Evolutionary conservation across 2,113 vertebrate genomes (phyloP).

Genomic region (Microcebus lehilahytsara): DNA sequence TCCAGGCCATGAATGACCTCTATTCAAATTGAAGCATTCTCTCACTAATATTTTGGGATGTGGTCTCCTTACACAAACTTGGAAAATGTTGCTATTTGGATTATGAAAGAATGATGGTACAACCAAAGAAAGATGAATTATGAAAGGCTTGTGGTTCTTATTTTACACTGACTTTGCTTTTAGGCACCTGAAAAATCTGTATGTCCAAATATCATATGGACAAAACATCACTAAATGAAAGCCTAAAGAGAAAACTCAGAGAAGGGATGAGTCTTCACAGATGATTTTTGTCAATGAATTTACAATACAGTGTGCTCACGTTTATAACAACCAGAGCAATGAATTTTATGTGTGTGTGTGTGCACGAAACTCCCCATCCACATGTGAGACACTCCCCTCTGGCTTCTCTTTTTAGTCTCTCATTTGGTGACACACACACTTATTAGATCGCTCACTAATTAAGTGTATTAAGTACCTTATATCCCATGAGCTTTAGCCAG

Average conservation of each 20-base stretch:
- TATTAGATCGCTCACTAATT: neutral
- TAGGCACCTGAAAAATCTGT: neutral
- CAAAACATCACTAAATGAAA: neutral
- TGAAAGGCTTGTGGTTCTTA: neutral
- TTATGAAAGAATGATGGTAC: neutral
- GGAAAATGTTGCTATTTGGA: neutral
- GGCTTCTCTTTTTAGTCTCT: neutral
- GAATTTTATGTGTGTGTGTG: neutral
- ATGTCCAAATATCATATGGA: neutral
- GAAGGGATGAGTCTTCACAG: neutral
- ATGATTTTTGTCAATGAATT: neutral
- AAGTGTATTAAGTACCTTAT: neutral
- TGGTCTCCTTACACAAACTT: constrained; percentile 4
- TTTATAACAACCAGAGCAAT: neutral
- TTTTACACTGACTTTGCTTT: neutral
- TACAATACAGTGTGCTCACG: neutral
- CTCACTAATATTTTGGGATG: neutral
- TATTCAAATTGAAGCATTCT: neutral
- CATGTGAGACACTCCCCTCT: no score
- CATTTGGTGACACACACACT: neutral
- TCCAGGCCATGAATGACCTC: neutral
- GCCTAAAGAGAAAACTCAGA: neutral
- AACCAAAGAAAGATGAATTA: neutral
- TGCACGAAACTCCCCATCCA: no score
- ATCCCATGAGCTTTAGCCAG: neutral